These are phyloP conservation scores for Parauchenoglanis punctatus DNA, from an alignment of 2,797 vertebrate genomes.

Conservation along the genomic window DNA sequence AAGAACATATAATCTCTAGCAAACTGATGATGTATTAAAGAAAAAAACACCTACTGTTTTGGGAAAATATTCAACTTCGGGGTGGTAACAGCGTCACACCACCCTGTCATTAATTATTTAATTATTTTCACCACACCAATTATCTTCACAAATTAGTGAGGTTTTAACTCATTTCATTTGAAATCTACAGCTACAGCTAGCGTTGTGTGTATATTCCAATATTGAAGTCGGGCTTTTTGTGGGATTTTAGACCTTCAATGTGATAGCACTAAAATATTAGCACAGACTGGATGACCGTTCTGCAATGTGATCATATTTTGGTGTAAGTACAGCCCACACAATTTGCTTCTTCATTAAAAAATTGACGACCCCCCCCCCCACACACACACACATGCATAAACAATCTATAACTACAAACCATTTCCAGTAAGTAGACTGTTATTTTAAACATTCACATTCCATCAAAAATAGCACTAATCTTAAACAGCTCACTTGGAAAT, in stretches of 20 bases:
- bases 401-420: background rate
- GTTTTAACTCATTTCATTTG: background rate
- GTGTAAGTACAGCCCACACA: background rate
- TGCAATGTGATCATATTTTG: background rate
- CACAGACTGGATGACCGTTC: background rate
- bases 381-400: background rate
- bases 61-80: background rate
- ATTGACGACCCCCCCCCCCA: background rate
- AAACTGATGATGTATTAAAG: background rate
- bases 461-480: background rate
- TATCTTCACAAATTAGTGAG: background rate
- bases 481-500: background rate
- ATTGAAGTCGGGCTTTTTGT: no score
- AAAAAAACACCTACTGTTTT: background rate
- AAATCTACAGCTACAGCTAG: background rate
- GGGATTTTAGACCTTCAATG: background rate
- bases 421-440: conserved; percentile 20
- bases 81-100: background rate
- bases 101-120: background rate
- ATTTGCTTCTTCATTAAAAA: background rate
- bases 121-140: background rate
- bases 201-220: background rate
- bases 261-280: background rate
- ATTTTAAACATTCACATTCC: conserved; percentile 23
- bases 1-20: background rate